A percentile compares a stretch with the other conserved stretches of the same genome.
Evolutionary conservation across 2,113 vertebrate genomes (phyloP).

Genomic region (Sylvietta virens): DNA sequence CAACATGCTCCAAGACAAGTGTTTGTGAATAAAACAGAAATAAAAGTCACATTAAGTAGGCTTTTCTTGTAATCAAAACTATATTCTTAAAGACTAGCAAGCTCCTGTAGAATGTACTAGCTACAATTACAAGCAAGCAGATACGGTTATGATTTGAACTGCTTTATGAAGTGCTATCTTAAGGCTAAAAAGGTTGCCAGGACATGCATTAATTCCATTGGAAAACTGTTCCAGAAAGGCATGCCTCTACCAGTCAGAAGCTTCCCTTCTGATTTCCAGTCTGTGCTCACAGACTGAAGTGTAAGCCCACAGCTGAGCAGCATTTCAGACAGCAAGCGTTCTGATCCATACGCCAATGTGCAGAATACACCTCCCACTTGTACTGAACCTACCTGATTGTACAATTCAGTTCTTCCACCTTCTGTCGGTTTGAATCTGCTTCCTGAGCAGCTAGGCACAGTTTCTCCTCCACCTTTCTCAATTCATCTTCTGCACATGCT

Average conservation of each 20-base stretch:
- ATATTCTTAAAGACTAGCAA: not conserved
- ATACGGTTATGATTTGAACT: not conserved
- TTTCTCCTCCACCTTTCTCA: conserved; percentile 74
- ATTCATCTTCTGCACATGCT: conserved; percentile 68
- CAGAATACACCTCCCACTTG: not conserved
- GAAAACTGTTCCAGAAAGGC: not conserved
- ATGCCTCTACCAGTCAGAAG: not conserved
- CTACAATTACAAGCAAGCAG: not conserved
- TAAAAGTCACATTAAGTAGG: not conserved
- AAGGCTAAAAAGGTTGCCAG: not conserved
- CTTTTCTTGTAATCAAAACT: not conserved
- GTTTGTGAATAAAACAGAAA: not conserved
- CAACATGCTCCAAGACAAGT: not conserved
- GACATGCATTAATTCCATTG: not conserved
- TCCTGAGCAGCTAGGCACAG: conserved; percentile 62
- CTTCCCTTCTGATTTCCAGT: not conserved
- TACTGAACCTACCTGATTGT: conserved; percentile 73
- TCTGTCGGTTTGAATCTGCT: conserved; percentile 69
- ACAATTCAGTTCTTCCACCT: conserved; percentile 72
- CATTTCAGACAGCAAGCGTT: not conserved
- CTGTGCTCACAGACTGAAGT: not conserved
- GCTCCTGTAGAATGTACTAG: not conserved
- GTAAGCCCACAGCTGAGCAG: not conserved
- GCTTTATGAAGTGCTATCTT: not conserved
- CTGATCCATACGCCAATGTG: not conserved